phyloP scores from a whole-genome alignment of 2,797 vertebrate species.

The Chloroceryle inda region DNA sequence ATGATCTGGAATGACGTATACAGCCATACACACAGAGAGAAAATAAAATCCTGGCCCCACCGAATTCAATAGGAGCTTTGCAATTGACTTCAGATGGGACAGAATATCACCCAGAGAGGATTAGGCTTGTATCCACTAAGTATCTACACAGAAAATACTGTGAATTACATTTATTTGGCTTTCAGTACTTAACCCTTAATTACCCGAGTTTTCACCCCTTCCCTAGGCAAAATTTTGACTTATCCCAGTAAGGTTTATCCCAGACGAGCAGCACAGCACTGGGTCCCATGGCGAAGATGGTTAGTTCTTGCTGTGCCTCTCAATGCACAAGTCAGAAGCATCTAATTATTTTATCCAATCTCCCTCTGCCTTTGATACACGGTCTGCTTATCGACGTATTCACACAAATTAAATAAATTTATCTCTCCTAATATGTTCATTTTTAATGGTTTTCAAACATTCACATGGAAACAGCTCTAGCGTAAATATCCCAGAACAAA shows the following conservation, averaged over 20 bases:
- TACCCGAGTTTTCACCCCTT: background rate
- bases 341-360: slow-evolving; percentile 68
- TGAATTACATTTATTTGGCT: slow-evolving; percentile 49
- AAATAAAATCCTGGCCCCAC: slow-evolving; percentile 68
- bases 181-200: slow-evolving; percentile 42
- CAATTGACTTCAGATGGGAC: slow-evolving; percentile 74
- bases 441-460: slow-evolving; percentile 89
- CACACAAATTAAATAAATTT: slow-evolving; percentile 83
- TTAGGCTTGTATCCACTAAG: slow-evolving; percentile 39
- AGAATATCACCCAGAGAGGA: slow-evolving; percentile 63
- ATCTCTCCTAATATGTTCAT: slow-evolving; percentile 84
- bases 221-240: background rate
- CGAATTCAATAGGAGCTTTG: slow-evolving; percentile 70
- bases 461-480: slow-evolving; percentile 89
- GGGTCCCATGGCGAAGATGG: background rate
- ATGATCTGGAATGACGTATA: slow-evolving; percentile 42
- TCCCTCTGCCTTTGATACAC: slow-evolving; percentile 60
- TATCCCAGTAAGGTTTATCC: slow-evolving; percentile 11
- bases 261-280: background rate
- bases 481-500: slow-evolving; percentile 90
- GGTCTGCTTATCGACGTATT: slow-evolving; percentile 71
- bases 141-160: slow-evolving; percentile 52
- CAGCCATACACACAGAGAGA: slow-evolving; percentile 38
- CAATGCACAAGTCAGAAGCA: slow-evolving; percentile 58
- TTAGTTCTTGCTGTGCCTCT: slow-evolving; percentile 58